Evolutionary conservation across 2,113 vertebrate genomes (phyloP).

Genomic region (Scomber colias): DNA sequence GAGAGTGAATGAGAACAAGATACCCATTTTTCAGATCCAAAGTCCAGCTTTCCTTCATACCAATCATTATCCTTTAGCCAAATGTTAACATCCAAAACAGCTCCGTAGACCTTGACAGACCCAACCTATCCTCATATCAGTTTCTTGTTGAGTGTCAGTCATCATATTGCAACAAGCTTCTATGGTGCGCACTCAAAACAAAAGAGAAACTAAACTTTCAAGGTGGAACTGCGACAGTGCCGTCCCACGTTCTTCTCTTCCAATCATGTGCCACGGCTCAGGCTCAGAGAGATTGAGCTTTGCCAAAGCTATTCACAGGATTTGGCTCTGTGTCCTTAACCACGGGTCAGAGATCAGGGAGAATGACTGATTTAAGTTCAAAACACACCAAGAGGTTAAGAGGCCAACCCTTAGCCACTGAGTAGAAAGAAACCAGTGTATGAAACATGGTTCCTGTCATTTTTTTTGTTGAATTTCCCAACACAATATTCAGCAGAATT

Average conservation of each 20-base stretch:
- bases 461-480: background rate
- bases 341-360: constrained; percentile 56
- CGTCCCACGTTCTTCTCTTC: constrained; percentile 27
- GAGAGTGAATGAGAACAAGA: constrained; percentile 1
- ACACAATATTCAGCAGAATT: background rate
- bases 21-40: constrained; percentile 47
- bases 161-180: background rate
- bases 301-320: constrained; percentile 69
- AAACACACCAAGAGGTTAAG: constrained; percentile 37
- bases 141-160: constrained; percentile 48
- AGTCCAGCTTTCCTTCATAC: background rate
- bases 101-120: background rate
- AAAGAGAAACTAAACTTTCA: constrained; percentile 66
- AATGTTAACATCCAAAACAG: background rate
- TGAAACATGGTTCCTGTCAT: constrained; percentile 1
- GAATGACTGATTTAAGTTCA: constrained; percentile 59
- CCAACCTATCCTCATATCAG: constrained; percentile 12
- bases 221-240: constrained; percentile 24
- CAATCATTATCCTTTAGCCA: constrained; percentile 26
- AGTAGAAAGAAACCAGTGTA: background rate
- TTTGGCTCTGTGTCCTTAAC: constrained; percentile 48
- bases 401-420: background rate
- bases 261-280: constrained; percentile 56
- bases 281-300: constrained; percentile 54
- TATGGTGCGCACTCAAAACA: constrained; percentile 12